These are phyloP conservation scores for Dolichomitus sp. DNA, from an alignment of 2,888 invertebrate species.

Conservation along the genomic window DNA sequence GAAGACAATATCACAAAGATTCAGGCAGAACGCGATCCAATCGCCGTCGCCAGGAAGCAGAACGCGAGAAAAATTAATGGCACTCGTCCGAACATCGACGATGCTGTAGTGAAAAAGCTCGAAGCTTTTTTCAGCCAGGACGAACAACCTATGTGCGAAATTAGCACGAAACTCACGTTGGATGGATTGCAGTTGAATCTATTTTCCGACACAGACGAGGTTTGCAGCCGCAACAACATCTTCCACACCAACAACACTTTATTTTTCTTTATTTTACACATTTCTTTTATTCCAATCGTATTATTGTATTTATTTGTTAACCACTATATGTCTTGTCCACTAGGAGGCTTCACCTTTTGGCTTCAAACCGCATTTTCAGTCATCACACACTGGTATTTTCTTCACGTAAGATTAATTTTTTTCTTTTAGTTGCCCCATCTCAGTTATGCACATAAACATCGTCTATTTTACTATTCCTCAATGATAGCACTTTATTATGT, in stretches of 20 bases:
- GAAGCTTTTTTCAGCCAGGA: conserved; percentile 92
- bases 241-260: conserved; percentile 3
- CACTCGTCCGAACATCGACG: conserved; percentile 81
- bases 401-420: conserved; percentile 67
- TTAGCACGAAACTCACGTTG: conserved; percentile 88
- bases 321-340: conserved; percentile 53
- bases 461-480: background rate
- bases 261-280: conserved; percentile 36
- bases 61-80: conserved; percentile 54
- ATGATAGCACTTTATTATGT: background rate
- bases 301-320: conserved; percentile 34
- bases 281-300: conserved; percentile 41
- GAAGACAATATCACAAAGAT: conserved; percentile 89
- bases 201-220: conserved; percentile 92
- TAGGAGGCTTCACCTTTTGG: conserved; percentile 66
- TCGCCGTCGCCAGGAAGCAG: conserved; percentile 37
- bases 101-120: conserved; percentile 89
- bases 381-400: conserved; percentile 63
- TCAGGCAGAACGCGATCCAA: conserved; percentile 60
- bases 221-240: conserved; percentile 76
- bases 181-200: conserved; percentile 91
- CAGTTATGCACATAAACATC: background rate
- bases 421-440: conserved; percentile 44
- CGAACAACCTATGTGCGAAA: conserved; percentile 86
- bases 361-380: conserved; percentile 63